Conservation (phyloP, 2,113 vertebrate genomes). For the Oryzias celebensis region DNA sequence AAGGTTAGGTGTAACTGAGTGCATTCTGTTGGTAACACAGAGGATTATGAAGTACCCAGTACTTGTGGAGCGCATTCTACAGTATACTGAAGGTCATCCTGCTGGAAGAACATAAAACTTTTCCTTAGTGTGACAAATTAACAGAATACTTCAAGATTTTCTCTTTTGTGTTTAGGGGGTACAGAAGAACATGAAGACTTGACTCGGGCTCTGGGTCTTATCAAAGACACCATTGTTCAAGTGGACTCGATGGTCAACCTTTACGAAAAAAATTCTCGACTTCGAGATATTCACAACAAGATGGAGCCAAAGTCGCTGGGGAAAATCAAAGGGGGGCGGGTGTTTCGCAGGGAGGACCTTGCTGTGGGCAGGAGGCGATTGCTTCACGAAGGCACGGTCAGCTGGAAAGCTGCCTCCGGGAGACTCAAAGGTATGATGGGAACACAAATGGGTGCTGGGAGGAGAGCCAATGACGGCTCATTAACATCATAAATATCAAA, state of each 20-base stretch:
- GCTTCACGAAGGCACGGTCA: conserved; percentile 84
- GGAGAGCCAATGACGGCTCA: too few species aligned
- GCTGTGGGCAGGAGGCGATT: conserved; percentile 75
- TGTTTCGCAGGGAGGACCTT: conserved; percentile 89
- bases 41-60: conserved; percentile 97
- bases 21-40: conserved; percentile 92
- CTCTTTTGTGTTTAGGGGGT: conserved; percentile 68
- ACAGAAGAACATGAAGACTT: conserved; percentile 86
- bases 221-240: conserved; percentile 85
- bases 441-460: neutral
- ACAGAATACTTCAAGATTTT: rapidly evolving
- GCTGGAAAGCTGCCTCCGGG: conserved; percentile 91
- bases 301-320: conserved; percentile 87
- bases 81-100: conserved; percentile 87
- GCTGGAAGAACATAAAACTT: neutral
- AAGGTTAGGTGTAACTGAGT: conserved; percentile 89
- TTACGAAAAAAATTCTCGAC: conserved; percentile 84
- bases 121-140: neutral
- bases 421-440: conserved; percentile 85
- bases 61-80: conserved; percentile 88
- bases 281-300: conserved; percentile 84
- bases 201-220: conserved; percentile 81
- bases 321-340: conserved; percentile 86
- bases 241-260: conserved; percentile 89
- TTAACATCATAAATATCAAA: too few species aligned